phyloP scores from a whole-genome alignment of 1,140 invertebrate genomes.

The Ceratina calcarata region DNA sequence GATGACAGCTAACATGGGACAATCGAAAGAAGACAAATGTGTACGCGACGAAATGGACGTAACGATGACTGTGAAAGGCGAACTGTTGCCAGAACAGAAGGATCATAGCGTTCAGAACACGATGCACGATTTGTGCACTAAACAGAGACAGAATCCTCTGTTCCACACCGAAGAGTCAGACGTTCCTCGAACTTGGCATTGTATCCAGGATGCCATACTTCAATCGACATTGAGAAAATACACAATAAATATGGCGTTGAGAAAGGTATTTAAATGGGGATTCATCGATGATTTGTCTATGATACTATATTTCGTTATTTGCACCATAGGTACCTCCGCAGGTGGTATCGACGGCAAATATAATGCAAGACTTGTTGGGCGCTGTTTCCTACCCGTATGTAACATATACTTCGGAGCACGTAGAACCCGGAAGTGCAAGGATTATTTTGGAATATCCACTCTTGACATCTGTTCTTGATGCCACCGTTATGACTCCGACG shows the following conservation, averaged over 20 bases:
- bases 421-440: constrained; percentile 52
- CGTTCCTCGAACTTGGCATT: constrained; percentile 65
- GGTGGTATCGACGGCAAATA: constrained; percentile 3
- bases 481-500: constrained; percentile 54
- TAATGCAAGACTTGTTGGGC: constrained; percentile 49
- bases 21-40: constrained; percentile 68
- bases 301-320: background rate
- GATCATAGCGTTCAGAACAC: constrained; percentile 47
- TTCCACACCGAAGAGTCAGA: constrained; percentile 38
- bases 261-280: constrained; percentile 54
- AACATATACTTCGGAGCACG: constrained; percentile 48
- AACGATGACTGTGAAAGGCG: constrained; percentile 53
- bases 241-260: constrained; percentile 47
- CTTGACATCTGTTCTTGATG: constrained; percentile 51
- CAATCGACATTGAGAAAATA: constrained; percentile 68
- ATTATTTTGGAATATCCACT: constrained; percentile 56
- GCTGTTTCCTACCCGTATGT: constrained; percentile 38
- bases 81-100: constrained; percentile 66
- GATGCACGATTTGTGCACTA: constrained; percentile 49
- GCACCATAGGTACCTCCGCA: constrained; percentile 49
- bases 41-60: constrained; percentile 59
- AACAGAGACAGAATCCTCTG: constrained; percentile 59
- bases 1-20: constrained; percentile 67
- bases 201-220: constrained; percentile 56
- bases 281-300: no score